Percentiles rank a stretch among this genome's conserved stretches.
Evolutionary conservation across 2,888 invertebrate genomes (phyloP).

Genomic region (Apamea crenata): DNA sequence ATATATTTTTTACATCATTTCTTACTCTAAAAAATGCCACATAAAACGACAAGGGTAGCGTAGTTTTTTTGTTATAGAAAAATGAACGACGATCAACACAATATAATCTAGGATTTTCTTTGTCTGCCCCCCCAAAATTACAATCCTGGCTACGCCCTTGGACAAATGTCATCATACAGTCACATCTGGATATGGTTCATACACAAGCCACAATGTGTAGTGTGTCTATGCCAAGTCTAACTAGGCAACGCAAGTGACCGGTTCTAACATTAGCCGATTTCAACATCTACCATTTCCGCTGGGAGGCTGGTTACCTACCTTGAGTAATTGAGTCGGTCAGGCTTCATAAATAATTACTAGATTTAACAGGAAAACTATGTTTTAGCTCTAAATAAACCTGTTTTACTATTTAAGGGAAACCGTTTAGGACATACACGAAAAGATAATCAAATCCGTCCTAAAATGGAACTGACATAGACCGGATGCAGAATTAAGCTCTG

Average conservation of each 20-base stretch:
- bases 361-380: slow-evolving; percentile 18
- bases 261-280: slow-evolving; percentile 41
- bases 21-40: too few species aligned
- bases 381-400: slow-evolving; percentile 29
- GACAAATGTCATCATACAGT: neutral
- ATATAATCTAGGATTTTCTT: too few species aligned
- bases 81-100: too few species aligned
- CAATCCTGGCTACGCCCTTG: too few species aligned
- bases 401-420: neutral
- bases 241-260: slow-evolving; percentile 23
- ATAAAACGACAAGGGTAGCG: too few species aligned
- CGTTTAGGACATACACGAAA: slow-evolving; percentile 10
- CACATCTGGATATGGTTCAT: neutral
- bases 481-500: neutral
- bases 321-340: slow-evolving; percentile 25
- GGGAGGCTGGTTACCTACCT: slow-evolving; percentile 5
- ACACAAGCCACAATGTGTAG: neutral
- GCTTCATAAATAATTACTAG: slow-evolving; percentile 49
- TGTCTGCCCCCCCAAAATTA: too few species aligned
- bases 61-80: too few species aligned
- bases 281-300: slow-evolving; percentile 59
- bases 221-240: slow-evolving; percentile 53
- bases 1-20: too few species aligned
- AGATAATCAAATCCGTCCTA: slow-evolving; percentile 10
- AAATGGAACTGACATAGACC: neutral